A percentile compares a stretch with the other conserved stretches of the same genome.
phyloP scores from a whole-genome alignment of 2,797 vertebrate genomes.

The Crenichthys baileyi region DNA sequence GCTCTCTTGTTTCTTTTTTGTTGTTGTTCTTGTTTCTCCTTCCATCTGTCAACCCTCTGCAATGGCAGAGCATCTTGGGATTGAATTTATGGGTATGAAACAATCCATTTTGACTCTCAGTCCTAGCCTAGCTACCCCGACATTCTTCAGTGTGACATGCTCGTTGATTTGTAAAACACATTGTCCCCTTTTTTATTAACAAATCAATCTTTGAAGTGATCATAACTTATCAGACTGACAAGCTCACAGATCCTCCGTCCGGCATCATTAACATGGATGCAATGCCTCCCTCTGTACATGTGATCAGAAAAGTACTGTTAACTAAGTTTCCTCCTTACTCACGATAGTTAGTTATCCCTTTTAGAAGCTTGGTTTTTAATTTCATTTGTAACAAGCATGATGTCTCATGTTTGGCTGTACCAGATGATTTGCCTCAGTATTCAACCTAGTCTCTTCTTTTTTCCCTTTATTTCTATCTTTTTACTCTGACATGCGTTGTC shows the following conservation, averaged over 20 bases:
- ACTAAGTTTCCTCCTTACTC: conserved; percentile 51
- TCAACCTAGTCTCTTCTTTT: conserved; percentile 29
- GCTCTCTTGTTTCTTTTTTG: conserved; percentile 73
- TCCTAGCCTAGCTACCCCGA: conserved; percentile 76
- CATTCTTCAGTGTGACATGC: conserved; percentile 75
- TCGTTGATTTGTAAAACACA: conserved; percentile 80
- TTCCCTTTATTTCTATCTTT: conserved; percentile 33
- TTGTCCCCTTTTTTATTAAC: conserved; percentile 66
- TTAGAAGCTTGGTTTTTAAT: conserved; percentile 46
- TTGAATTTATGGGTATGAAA: conserved; percentile 99
- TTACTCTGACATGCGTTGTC: conserved; percentile 52
- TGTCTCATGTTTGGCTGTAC: conserved; percentile 70
- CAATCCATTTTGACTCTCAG: conserved; percentile 87
- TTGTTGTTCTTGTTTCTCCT: conserved; percentile 51
- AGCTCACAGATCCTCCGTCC: conserved; percentile 45
- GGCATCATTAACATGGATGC: conserved; percentile 74
- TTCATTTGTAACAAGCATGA: conserved; percentile 75
- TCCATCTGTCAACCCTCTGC: conserved; percentile 86
- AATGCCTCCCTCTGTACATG: conserved; percentile 61
- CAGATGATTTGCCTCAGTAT: conserved; percentile 38
- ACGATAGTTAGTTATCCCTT: conserved; percentile 36
- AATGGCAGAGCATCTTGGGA: conserved; percentile 99
- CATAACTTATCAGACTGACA: conserved; percentile 58
- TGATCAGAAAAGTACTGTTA: conserved; percentile 52
- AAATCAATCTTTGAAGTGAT: conserved; percentile 61